Percentiles rank a stretch among this genome's conserved stretches.
Conservation (phyloP, 2,888 invertebrate genomes). For the Luperina testacea region DNA sequence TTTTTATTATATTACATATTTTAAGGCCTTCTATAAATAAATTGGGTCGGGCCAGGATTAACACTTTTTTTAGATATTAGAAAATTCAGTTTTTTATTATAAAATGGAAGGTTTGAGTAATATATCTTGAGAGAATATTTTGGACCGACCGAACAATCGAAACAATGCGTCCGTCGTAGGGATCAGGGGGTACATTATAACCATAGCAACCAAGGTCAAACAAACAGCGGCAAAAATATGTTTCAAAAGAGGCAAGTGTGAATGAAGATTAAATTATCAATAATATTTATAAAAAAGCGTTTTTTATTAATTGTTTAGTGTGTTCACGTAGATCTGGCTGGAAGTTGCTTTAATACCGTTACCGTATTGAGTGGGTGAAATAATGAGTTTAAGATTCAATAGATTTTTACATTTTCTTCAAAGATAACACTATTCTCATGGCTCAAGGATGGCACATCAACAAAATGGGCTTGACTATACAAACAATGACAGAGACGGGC, state of each 20-base stretch:
- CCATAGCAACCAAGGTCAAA: conserved; percentile 88
- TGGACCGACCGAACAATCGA: neutral
- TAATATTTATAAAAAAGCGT: conserved; percentile 59
- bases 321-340: conserved; percentile 32
- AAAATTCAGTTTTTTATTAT: neutral
- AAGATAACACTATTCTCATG: conserved; percentile 75
- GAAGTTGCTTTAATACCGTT: conserved; percentile 27
- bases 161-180: neutral
- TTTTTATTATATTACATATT: neutral
- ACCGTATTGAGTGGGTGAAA: conserved; percentile 46
- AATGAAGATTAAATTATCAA: conserved; percentile 70
- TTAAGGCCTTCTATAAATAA: neutral
- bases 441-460: conserved; percentile 84
- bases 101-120: neutral
- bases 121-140: neutral
- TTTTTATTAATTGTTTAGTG: conserved; percentile 38
- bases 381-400: conserved; percentile 52
- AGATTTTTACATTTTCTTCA: conserved; percentile 52
- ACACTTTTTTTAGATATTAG: neutral
- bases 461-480: conserved; percentile 80
- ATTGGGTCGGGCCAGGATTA: neutral
- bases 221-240: conserved; percentile 87
- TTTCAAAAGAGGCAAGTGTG: conserved; percentile 87
- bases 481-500: conserved; percentile 75
- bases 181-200: conserved; percentile 55